These are phyloP conservation scores for Ichneumoninae sp. DNA, from an alignment of 2,888 invertebrate species.

Conservation along the genomic window DNA sequence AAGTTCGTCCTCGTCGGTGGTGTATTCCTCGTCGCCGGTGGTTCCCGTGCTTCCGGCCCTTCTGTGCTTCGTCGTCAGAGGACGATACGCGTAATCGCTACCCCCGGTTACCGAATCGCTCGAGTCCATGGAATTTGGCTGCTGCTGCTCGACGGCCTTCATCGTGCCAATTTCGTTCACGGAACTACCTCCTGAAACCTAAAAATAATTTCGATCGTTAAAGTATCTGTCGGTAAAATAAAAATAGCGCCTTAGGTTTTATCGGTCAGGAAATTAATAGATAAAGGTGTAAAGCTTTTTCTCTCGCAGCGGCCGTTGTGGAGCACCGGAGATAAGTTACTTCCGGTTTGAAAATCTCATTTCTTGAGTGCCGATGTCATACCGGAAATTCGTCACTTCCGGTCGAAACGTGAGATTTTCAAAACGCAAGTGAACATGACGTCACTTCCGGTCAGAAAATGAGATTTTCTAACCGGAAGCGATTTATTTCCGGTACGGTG, in stretches of 20 bases:
- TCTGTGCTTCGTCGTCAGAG: conserved; percentile 80
- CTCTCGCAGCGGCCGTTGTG: too few species aligned
- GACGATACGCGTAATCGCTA: conserved; percentile 81
- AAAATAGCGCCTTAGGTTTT: neutral
- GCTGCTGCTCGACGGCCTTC: conserved; percentile 76
- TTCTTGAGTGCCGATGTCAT: too few species aligned
- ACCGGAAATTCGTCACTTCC: too few species aligned
- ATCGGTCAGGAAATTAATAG: neutral
- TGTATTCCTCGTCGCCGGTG: conserved; percentile 86
- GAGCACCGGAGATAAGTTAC: too few species aligned
- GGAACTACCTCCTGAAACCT: conserved; percentile 26
- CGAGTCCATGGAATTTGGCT: conserved; percentile 79
- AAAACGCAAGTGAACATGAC: too few species aligned
- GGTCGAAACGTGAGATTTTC: too few species aligned
- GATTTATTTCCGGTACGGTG: too few species aligned
- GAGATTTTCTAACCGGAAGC: too few species aligned
- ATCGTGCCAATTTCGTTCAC: conserved; percentile 65
- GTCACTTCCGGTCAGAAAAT: too few species aligned
- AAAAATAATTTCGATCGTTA: neutral
- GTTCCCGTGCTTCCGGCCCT: conserved; percentile 85
- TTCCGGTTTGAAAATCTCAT: too few species aligned
- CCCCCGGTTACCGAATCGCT: conserved; percentile 76
- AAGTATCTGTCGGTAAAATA: neutral
- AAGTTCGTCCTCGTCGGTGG: conserved; percentile 85
- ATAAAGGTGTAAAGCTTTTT: too few species aligned